Conservation (phyloP, 2,113 vertebrate genomes). For the Sterna hirundo region DNA sequence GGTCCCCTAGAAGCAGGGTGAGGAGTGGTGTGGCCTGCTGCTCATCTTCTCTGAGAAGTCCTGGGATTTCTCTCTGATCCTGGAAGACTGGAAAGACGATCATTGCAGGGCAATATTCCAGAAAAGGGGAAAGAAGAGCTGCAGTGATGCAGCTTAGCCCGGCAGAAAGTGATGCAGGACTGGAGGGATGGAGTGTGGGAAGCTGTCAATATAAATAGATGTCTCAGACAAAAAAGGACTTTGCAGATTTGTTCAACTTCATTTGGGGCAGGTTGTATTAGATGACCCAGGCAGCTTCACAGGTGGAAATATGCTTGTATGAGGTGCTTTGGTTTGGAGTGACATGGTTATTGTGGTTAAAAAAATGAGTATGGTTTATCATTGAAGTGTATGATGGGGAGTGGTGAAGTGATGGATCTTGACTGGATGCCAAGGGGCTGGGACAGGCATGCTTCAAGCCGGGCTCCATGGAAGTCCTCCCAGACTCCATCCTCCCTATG, state of each 20-base stretch:
- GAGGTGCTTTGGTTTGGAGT: background rate
- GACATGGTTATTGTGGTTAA: background rate
- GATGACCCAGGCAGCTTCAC: background rate
- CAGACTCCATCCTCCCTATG: background rate
- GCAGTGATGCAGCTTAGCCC: background rate
- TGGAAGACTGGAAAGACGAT: background rate
- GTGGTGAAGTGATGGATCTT: background rate
- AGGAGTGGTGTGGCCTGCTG: background rate
- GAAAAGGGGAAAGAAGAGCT: background rate
- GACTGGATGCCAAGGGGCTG: background rate
- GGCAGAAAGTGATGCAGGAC: background rate
- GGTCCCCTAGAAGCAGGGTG: background rate
- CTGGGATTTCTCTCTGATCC: background rate
- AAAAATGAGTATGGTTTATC: background rate
- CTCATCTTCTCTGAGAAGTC: background rate
- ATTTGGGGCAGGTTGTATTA: background rate
- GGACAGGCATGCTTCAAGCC: background rate
- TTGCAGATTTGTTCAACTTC: background rate
- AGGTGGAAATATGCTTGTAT: background rate
- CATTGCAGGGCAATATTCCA: background rate
- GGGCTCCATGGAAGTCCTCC: background rate
- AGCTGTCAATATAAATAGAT: slow-evolving; percentile 17
- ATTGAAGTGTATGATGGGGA: rapidly evolving
- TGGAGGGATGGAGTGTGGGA: slow-evolving; percentile 3
- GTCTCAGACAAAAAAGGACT: background rate